Evolutionary conservation across 2,888 invertebrate species (phyloP).

Genomic region (Pristionchus japonicus): DNA sequence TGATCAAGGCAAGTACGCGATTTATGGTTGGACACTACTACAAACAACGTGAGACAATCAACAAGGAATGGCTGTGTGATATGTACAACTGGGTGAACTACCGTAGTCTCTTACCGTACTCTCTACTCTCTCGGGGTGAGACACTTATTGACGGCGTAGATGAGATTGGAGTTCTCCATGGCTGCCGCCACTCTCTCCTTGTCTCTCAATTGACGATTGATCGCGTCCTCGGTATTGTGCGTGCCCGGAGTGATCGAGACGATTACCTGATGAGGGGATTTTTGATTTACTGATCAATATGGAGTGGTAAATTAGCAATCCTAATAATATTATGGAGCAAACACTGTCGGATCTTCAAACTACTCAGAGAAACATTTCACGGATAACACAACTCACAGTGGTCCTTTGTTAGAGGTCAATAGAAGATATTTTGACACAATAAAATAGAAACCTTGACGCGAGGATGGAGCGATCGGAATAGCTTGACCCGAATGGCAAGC

Average conservation of each 20-base stretch:
- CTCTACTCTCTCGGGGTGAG: constrained; percentile 76
- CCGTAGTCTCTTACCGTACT: constrained; percentile 11
- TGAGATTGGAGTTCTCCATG: constrained; percentile 90
- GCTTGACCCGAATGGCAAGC: constrained; percentile 90
- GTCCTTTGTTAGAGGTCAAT: too few species aligned
- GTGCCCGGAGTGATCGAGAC: constrained; percentile 85
- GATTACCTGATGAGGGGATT: constrained; percentile 52
- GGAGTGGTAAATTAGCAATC: not conserved
- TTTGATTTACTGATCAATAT: not conserved
- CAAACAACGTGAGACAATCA: not conserved
- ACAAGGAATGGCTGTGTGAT: constrained; percentile 15
- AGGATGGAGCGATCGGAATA: constrained; percentile 87
- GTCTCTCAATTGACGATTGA: constrained; percentile 97
- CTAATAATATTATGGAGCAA: too few species aligned
- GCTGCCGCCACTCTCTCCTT: constrained; percentile 97
- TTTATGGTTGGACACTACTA: not conserved
- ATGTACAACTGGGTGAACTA: constrained; percentile 10
- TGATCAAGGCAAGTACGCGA: not conserved
- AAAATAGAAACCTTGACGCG: constrained; percentile 73
- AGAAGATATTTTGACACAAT: too few species aligned
- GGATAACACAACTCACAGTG: too few species aligned
- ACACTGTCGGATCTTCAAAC: too few species aligned
- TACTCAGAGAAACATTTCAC: too few species aligned
- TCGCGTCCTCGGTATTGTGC: constrained; percentile 89
- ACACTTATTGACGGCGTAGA: constrained; percentile 95